Evolutionary conservation across 2,888 invertebrate species (phyloP).

Genomic region (Terebella lapidaria): DNA sequence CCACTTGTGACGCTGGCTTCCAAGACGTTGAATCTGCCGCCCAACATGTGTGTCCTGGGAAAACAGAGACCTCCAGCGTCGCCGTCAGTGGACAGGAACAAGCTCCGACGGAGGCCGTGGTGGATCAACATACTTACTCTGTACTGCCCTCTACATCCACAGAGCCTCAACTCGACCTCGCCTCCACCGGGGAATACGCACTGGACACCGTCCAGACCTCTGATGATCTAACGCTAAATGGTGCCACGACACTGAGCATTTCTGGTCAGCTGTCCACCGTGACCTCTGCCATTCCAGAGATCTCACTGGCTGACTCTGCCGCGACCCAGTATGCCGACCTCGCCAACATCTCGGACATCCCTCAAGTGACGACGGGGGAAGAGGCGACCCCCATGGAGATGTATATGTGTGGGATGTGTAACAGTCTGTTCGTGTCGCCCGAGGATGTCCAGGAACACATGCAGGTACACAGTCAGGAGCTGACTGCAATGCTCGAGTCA

Average conservation of each 20-base stretch:
- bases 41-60: background rate
- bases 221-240: too few species aligned
- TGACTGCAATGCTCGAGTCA: too few species aligned
- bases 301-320: too few species aligned
- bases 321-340: too few species aligned
- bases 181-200: too few species aligned
- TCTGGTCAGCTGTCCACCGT: too few species aligned
- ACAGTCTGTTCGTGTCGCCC: background rate
- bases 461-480: conserved; percentile 1
- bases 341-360: too few species aligned
- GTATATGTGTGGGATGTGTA: conserved; percentile 12
- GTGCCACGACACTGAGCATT: too few species aligned
- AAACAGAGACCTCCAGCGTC: too few species aligned
- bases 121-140: background rate
- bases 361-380: background rate
- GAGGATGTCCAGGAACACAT: conserved; percentile 5
- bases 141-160: background rate
- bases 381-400: background rate
- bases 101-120: background rate
- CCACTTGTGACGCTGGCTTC: background rate
- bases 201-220: background rate
- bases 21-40: background rate
- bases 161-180: too few species aligned
- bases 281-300: too few species aligned
- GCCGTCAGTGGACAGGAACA: too few species aligned